phyloP scores from a whole-genome alignment of 2,888 invertebrate genomes.

The Apotomis betuletana region DNA sequence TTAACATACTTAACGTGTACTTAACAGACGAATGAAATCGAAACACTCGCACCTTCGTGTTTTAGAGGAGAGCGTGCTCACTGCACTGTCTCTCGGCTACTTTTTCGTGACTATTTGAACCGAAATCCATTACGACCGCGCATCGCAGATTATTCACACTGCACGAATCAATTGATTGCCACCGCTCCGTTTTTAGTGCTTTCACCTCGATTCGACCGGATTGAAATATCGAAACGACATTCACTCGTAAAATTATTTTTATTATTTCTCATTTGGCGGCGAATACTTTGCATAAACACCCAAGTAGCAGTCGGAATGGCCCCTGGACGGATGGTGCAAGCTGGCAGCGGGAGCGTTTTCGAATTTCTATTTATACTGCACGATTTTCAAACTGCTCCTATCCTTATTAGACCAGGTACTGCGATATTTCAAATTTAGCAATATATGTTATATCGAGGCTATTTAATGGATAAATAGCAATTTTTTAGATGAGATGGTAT shows the following conservation, averaged over 20 bases:
- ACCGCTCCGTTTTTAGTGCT: conserved; percentile 53
- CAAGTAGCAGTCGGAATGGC: conserved; percentile 68
- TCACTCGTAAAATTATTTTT: conserved; percentile 57
- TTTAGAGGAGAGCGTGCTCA: neutral
- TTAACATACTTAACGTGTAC: no score
- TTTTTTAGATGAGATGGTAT: no score
- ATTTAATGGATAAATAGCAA: no score
- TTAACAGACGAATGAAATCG: no score
- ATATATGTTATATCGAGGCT: no score
- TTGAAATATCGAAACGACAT: conserved; percentile 62
- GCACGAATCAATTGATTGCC: conserved; percentile 53
- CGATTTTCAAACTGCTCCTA: neutral
- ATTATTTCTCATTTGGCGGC: conserved; percentile 62
- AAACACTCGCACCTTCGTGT: neutral
- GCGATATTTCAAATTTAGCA: no score
- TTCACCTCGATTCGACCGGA: conserved; percentile 60
- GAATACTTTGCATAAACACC: conserved; percentile 71
- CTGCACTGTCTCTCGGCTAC: conserved; percentile 9
- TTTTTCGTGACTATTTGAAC: conserved; percentile 30
- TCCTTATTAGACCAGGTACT: neutral
- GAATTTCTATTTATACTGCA: neutral
- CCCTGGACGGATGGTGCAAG: conserved; percentile 24
- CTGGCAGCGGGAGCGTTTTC: conserved; percentile 4
- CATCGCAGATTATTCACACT: conserved; percentile 39
- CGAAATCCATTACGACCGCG: conserved; percentile 23